Evolutionary conservation across 2,888 invertebrate genomes (phyloP), one percentile per base, ranked within the genome.

Genomic region (Pollenia angustigena): DNA sequence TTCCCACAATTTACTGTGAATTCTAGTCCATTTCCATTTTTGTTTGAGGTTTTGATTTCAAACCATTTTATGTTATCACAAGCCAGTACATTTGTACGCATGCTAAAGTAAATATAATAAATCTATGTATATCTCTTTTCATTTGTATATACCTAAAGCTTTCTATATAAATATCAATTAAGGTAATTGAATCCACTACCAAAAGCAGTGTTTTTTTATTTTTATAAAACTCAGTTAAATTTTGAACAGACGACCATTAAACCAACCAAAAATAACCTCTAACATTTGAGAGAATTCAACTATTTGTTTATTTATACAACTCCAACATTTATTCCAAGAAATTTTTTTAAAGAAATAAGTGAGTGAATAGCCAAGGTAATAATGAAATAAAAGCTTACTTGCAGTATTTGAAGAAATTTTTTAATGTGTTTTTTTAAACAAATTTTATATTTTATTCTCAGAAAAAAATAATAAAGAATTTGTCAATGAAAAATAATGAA

Each of bases 201-300:
- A 18, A 66, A 50, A 60, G 60, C 60, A 81, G 68, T 75, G 81
- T 68, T 75, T 81, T 81, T 74, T 81, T 81, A n/a, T n/a, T 81
- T 60, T 42, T 32, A 32, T 23, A 4, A 56, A 56, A 18, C 58
- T 42, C 42, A 18, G 40, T 40, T 16, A 71, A 52, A 40, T 14
- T 18, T 44, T 12, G 48, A 16, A 44, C 23, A 62, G 50, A 60
- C 78, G 50, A 40, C 14, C 10, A 32, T 32, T 6, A 32, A 32
- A 32, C 32, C 6, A 32, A 72, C 23, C 44, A 16, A 23, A 23
- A 72, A 50, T 58, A n/a, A 75, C 32, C 64, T 66, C 46, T 66
- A 66, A 66, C 18, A 66, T 66, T 66, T 66, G 18, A 32, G 32
- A 32, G 32, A 32, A 32, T 32, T 32, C 6, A 32, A 6, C 6